Conservation (phyloP, 2,797 vertebrate genomes). For the Brotula barbata region DNA sequence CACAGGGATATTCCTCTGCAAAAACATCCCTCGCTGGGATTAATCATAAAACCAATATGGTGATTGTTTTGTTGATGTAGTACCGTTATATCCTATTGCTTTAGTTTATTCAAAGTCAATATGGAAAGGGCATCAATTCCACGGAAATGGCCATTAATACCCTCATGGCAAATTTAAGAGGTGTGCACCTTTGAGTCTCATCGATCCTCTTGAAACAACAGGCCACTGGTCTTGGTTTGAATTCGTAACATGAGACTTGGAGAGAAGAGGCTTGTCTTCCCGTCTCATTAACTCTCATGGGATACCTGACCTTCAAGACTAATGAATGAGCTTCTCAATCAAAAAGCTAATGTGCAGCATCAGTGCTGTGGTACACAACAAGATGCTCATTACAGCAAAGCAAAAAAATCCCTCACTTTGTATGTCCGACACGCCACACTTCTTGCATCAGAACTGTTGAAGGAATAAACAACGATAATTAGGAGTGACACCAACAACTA, state of each 20-base stretch:
- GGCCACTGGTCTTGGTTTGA: conserved; percentile 10
- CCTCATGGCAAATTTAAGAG: conserved; percentile 22
- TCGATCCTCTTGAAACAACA: conserved; percentile 26
- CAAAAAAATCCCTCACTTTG: not conserved
- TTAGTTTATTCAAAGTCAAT: not conserved
- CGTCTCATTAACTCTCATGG: conserved; percentile 32
- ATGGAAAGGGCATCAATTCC: too few relatives aligned
- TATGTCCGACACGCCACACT: too few relatives aligned
- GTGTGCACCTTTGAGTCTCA: conserved; percentile 6
- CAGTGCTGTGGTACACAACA: too few relatives aligned
- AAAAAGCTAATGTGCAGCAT: too few relatives aligned
- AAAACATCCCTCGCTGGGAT: not conserved
- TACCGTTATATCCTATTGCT: not conserved
- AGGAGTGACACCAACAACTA: conserved; percentile 9
- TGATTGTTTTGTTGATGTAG: not conserved
- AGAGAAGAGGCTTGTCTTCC: conserved; percentile 41
- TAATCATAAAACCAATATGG: not conserved
- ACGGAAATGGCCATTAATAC: not conserved
- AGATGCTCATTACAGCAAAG: not conserved
- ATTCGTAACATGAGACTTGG: conserved; percentile 54
- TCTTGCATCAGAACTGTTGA: not conserved
- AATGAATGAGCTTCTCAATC: conserved; percentile 16
- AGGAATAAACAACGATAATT: conserved; percentile 1
- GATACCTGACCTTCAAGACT: conserved; percentile 41
- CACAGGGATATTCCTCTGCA: conserved; percentile 29